Evolutionary conservation across 1,140 invertebrate genomes (phyloP).

Genomic region (Penaeus indicus): DNA sequence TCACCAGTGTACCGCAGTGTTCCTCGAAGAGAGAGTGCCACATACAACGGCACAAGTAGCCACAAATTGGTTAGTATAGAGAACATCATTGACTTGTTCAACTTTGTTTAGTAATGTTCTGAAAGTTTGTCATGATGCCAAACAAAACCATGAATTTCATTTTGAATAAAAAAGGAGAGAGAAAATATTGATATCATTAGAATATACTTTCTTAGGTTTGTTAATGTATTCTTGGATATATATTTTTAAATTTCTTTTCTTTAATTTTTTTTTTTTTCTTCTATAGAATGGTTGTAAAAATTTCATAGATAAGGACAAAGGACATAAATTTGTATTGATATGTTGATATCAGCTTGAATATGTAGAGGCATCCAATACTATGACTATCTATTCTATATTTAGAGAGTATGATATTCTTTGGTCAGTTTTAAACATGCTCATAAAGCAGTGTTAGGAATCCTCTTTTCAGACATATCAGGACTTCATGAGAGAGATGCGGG

Average conservation of each 20-base stretch:
- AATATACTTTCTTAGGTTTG: no score
- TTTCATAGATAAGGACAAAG: no score
- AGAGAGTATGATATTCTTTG: neutral
- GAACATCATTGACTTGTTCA: neutral
- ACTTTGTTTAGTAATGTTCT: neutral
- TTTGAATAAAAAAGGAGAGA: no score
- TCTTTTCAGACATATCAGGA: constrained; percentile 63
- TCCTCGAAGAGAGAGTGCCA: constrained; percentile 42
- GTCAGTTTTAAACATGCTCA: neutral
- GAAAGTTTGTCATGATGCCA: neutral
- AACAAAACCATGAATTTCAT: no score
- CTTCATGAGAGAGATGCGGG: constrained; percentile 70
- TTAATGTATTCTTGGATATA: no score
- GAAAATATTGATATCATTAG: no score
- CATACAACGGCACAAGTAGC: constrained; percentile 59
- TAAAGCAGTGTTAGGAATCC: constrained; percentile 23
- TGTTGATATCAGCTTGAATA: no score
- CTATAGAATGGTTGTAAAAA: no score
- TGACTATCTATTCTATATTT: neutral
- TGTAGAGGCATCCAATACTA: no score
- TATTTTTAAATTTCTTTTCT: no score
- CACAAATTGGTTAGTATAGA: constrained; percentile 56
- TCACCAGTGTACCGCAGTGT: constrained; percentile 51
- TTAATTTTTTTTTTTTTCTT: no score
- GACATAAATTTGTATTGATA: no score